Evolutionary conservation across 23 tunicate genomes (phyloP).

Genomic region (Ascidia mentula): DNA sequence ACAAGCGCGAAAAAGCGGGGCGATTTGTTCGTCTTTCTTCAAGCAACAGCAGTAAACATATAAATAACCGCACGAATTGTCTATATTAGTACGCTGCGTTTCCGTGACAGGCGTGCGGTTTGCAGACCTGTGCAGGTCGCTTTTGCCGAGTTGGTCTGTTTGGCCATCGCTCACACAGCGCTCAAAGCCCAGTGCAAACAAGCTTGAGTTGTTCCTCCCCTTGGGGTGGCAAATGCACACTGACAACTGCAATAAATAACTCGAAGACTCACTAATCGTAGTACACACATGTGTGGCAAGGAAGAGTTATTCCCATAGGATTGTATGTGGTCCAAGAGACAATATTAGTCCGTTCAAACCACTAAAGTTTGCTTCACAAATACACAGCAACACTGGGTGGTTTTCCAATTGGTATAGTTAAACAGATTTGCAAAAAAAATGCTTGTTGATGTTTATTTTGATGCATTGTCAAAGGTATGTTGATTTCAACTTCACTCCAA

Average conservation of each 20-base stretch:
- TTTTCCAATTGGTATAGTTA: too few relatives aligned
- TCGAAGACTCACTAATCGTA: not conserved
- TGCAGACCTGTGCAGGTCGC: not conserved
- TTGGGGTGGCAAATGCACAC: not conserved
- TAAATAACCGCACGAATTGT: slow-evolving; percentile 6
- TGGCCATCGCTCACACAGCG: not conserved
- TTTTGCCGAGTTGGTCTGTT: not conserved
- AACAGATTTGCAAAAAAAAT: too few relatives aligned
- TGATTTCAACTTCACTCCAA: too few relatives aligned
- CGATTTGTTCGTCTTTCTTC: slow-evolving; percentile 7
- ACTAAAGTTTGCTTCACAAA: too few relatives aligned
- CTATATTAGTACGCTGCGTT: not conserved
- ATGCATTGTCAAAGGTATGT: too few relatives aligned
- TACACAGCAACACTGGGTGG: too few relatives aligned
- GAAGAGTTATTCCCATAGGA: too few relatives aligned
- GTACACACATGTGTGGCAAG: not conserved
- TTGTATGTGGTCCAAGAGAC: too few relatives aligned
- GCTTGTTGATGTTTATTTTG: too few relatives aligned
- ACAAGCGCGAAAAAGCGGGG: slow-evolving; percentile 4
- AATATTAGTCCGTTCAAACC: too few relatives aligned
- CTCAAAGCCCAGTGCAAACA: not conserved
- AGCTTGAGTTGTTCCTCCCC: not conserved
- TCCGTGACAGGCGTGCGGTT: not conserved
- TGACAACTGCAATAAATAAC: slow-evolving; percentile 9
- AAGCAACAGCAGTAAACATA: not conserved